phyloP scores from a whole-genome alignment of 2,113 vertebrate species.

The Piprites chloris region DNA sequence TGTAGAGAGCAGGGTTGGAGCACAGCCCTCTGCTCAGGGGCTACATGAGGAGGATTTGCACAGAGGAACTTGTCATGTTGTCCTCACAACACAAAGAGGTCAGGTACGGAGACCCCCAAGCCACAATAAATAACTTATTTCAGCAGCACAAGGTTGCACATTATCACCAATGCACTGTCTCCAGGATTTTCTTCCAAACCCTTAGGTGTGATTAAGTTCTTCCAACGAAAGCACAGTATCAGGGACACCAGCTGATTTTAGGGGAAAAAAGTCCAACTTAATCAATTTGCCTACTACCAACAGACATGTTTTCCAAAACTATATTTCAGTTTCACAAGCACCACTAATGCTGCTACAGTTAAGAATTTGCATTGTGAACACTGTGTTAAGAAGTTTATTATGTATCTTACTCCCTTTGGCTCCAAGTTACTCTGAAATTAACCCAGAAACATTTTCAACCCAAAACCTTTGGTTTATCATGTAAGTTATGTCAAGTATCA shows the following conservation, averaged over 20 bases:
- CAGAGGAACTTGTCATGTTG: background rate
- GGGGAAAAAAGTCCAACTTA: background rate
- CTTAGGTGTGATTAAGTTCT: background rate
- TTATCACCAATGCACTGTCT: background rate
- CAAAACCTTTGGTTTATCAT: background rate
- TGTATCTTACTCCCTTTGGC: background rate
- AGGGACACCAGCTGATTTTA: background rate
- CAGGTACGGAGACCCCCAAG: background rate
- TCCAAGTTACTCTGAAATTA: background rate
- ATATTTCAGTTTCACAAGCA: background rate
- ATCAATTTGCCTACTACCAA: background rate
- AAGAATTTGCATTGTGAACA: background rate
- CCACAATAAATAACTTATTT: background rate
- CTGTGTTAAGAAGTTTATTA: background rate
- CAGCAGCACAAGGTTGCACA: background rate
- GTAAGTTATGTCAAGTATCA: background rate
- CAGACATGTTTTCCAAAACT: background rate
- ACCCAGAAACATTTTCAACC: background rate
- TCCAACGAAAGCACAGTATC: background rate
- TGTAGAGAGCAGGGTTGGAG: background rate
- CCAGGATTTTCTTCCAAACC: background rate
- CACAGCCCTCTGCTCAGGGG: background rate
- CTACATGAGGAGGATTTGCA: background rate
- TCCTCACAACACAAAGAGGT: background rate
- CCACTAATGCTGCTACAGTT: background rate